A percentile compares a stretch with the other conserved stretches of the same genome.
These are phyloP conservation scores for Moxostoma hubbsi DNA, from an alignment of 2,797 vertebrate species.

Conservation along the genomic window DNA sequence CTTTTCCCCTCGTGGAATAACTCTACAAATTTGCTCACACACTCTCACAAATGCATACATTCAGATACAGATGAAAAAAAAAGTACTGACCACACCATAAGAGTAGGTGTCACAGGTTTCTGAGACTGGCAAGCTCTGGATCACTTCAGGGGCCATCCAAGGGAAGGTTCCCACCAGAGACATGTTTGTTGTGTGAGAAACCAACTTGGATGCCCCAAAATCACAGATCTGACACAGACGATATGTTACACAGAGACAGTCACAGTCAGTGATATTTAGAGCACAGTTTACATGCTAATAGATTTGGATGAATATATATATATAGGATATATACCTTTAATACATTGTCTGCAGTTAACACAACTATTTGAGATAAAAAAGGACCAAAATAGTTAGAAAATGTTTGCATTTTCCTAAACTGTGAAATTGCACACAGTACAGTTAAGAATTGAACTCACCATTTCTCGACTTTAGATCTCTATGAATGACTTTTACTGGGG, in stretches of 20 bases:
- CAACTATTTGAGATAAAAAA: constrained; percentile 81
- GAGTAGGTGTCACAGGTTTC: constrained; percentile 98
- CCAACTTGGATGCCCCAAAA: constrained; percentile 95
- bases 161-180: constrained; percentile 97
- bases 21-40: too few species aligned
- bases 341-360: constrained; percentile 91
- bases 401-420: not conserved
- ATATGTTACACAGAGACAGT: not conserved
- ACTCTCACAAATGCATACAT: not conserved
- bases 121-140: constrained; percentile 94
- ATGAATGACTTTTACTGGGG: constrained; percentile 98
- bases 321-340: constrained; percentile 83
- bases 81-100: constrained; percentile 91
- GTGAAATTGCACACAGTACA: constrained; percentile 26
- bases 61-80: constrained; percentile 20
- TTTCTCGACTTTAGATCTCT: constrained; percentile 98
- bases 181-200: constrained; percentile 96
- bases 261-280: not conserved
- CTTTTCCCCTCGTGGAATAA: too few species aligned
- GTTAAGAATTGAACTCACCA: constrained; percentile 74
- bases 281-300: not conserved
- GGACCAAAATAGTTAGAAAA: not conserved
- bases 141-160: constrained; percentile 98
- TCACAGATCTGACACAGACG: constrained; percentile 86
- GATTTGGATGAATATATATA: constrained; percentile 37